These are phyloP conservation scores for Calidris pygmaea DNA, from an alignment of 2,113 vertebrate species.

Conservation along the genomic window DNA sequence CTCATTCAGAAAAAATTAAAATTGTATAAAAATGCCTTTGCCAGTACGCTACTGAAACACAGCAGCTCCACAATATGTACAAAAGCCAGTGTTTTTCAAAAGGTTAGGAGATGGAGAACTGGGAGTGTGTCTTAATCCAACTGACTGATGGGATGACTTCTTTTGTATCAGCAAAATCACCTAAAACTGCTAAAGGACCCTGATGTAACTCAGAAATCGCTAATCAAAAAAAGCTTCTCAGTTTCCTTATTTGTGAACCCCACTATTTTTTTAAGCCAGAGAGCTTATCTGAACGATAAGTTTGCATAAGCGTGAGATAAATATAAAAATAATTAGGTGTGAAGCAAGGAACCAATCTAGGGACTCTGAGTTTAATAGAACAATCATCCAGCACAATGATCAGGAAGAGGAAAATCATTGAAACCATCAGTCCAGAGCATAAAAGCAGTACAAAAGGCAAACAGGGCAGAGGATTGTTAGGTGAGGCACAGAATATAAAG, in stretches of 20 bases:
- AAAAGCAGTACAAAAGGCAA: conserved; percentile 16
- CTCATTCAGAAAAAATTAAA: not conserved
- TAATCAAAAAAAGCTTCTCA: not conserved
- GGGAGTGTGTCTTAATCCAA: not conserved
- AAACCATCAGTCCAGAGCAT: conserved; percentile 31
- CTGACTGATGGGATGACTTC: not conserved
- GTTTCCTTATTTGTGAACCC: not conserved
- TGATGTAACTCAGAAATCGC: not conserved
- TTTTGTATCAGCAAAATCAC: not conserved
- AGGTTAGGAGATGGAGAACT: not conserved
- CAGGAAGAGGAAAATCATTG: conserved; percentile 46
- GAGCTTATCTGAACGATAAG: not conserved
- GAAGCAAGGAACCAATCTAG: not conserved
- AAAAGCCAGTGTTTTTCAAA: not conserved
- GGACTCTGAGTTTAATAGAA: conserved; percentile 1
- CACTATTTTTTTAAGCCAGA: not conserved
- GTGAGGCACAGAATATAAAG: conserved; percentile 25
- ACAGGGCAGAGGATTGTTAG: conserved; percentile 2
- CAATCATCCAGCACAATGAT: conserved; percentile 28
- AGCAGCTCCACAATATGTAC: not conserved
- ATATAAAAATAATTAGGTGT: not conserved
- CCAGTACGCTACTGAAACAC: not conserved
- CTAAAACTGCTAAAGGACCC: not conserved
- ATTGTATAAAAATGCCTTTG: rapidly evolving
- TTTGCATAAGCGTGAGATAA: not conserved